phyloP scores from a whole-genome alignment of 2,797 vertebrate species.

The Acridotheres tristis region DNA sequence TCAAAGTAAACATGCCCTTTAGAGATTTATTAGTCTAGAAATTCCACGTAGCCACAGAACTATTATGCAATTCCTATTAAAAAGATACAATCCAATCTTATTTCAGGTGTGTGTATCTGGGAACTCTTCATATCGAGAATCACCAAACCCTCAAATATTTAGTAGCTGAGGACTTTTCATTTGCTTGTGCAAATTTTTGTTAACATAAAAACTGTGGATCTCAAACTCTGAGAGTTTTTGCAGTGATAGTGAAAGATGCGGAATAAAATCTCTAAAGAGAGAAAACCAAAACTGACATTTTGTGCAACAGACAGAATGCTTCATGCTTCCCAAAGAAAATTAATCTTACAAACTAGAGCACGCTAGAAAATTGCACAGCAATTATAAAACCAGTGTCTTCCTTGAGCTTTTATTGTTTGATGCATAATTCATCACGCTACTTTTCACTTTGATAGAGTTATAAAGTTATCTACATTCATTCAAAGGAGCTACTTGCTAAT shows the following conservation, averaged over 20 bases:
- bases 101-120: neutral
- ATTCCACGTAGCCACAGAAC: neutral
- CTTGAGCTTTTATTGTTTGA: conserved; percentile 55
- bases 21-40: conserved; percentile 1
- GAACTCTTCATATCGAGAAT: neutral
- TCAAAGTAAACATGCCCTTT: conserved; percentile 12
- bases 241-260: neutral
- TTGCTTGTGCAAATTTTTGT: neutral
- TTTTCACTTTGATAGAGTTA: conserved; percentile 66
- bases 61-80: neutral
- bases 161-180: neutral
- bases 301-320: conserved; percentile 26
- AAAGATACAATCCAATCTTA: neutral
- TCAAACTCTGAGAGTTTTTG: neutral
- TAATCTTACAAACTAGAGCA: conserved; percentile 61
- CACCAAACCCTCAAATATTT: neutral
- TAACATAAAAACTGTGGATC: neutral
- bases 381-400: conserved; percentile 59
- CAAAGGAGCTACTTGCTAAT: conserved; percentile 65
- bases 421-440: conserved; percentile 61
- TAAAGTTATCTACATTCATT: conserved; percentile 70
- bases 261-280: conserved; percentile 22
- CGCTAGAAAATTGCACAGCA: conserved; percentile 52
- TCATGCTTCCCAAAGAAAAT: conserved; percentile 52
- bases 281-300: neutral